Base-by-base conservation (phyloP, 2,888 invertebrate species). In the Rambutsinella grinnellia region DNA sequence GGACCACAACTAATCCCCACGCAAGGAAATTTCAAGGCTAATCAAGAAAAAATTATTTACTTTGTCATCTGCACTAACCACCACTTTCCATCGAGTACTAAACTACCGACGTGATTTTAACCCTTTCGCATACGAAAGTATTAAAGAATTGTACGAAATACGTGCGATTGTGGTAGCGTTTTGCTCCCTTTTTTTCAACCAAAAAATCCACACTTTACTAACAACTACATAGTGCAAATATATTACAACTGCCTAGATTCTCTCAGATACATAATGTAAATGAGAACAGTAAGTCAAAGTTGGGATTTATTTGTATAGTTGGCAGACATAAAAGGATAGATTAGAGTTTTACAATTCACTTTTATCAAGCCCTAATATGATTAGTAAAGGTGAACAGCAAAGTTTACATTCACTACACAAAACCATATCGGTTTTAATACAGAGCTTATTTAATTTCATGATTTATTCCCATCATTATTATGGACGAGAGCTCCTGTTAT, bases 1-100 rank as follows among this genome's bases (percentile, higher is more conserved):
- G n/a, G n/a, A n/a, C n/a, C n/a, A n/a, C n/a, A n/a, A n/a, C n/a
- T n/a, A n/a, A n/a, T n/a, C 36, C 36, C 36, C 65, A 27, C 63
- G 65, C 53, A 53, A 65, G 65, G 54, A 54, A 46, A 57, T 67
- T 57, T 67, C 67, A 67, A 67, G 67, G 67, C 67, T 67, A 67
- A 57, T 67, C 57, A 57, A 67, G 67, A 47, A 49, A 57, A 67
- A 66, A 67, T 21, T 49, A 5, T n/a, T 49, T 17, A 49, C 19
- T 49, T 49, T 49, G 15, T 49, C 49, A 49, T 49, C 15, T n/a
- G 44, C 5, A 49, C 49, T 49, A 49, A 49, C 15, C 5, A 17
- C 36, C 36, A 36, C 36, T 36, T 36, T 36, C 13, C 36, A 36
- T 36, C n/a, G 36, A 36, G 36, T 36, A 36, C 36, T 36, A 13